Percentiles rank a stretch among this genome's conserved stretches.
Conservation (phyloP, 2,797 vertebrate genomes). For the Thunnus albacares region DNA sequence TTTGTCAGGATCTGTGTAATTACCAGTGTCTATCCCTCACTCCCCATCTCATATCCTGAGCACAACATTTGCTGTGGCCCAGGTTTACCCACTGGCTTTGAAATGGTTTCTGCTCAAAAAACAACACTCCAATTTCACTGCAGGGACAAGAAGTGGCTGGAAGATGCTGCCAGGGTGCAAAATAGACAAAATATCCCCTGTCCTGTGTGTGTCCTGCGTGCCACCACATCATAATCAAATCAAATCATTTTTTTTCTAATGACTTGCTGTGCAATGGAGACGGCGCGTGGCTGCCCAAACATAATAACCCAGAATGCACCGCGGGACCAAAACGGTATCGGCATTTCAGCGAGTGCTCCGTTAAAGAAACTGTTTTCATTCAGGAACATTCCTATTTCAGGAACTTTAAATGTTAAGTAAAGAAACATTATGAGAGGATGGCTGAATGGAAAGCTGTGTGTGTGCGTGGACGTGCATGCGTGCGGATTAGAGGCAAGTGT, state of each 20-base stretch:
- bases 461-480: constrained; percentile 42
- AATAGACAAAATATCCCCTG: constrained; percentile 65
- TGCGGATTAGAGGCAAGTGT: constrained; percentile 35
- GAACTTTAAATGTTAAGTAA: constrained; percentile 83
- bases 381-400: constrained; percentile 79
- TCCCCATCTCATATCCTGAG: constrained; percentile 75
- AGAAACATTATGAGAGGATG: constrained; percentile 78
- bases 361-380: constrained; percentile 68
- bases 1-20: constrained; percentile 77
- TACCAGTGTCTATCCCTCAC: constrained; percentile 57
- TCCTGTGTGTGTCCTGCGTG: constrained; percentile 15
- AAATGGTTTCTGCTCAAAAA: constrained; percentile 57
- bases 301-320: constrained; percentile 65
- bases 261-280: constrained; percentile 46
- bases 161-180: constrained; percentile 60
- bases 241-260: constrained; percentile 49
- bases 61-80: constrained; percentile 62
- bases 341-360: constrained; percentile 57
- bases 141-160: constrained; percentile 37
- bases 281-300: constrained; percentile 51
- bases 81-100: constrained; percentile 58
- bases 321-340: constrained; percentile 52
- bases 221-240: constrained; percentile 68
- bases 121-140: constrained; percentile 59
- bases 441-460: constrained; percentile 76